phyloP scores from a whole-genome alignment of 1,140 invertebrate genomes.

The Camponotus vicinus region DNA sequence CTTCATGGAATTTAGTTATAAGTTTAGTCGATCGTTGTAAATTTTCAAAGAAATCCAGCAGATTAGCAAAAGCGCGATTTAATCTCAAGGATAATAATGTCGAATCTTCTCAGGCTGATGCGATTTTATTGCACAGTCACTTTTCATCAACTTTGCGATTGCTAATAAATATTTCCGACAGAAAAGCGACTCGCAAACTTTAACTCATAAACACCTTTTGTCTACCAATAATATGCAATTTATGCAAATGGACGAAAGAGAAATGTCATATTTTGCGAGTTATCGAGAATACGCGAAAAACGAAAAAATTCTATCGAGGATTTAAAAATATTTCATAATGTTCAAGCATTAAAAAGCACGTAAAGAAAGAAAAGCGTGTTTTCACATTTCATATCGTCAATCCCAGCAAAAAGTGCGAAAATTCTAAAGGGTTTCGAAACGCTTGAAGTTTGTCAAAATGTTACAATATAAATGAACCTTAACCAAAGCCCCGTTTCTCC shows the following conservation, averaged over 20 bases:
- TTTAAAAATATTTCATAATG: not conserved
- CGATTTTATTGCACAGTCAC: constrained; percentile 21
- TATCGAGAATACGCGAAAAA: not conserved
- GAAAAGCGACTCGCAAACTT: constrained; percentile 28
- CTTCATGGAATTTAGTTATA: not conserved
- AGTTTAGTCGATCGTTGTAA: not conserved
- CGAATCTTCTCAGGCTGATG: constrained; percentile 34
- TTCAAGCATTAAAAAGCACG: not conserved
- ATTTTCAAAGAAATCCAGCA: not conserved
- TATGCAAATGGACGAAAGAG: not conserved
- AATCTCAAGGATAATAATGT: constrained; percentile 42
- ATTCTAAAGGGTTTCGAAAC: not conserved
- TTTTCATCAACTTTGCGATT: constrained; percentile 18
- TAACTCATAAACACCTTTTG: constrained; percentile 27
- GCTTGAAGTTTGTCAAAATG: not conserved
- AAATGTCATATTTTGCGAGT: not conserved
- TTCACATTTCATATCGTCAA: not conserved
- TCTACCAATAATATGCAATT: constrained; percentile 22
- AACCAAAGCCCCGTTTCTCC: not conserved
- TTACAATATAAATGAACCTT: not conserved
- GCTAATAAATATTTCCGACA: constrained; percentile 51
- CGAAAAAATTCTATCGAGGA: not conserved
- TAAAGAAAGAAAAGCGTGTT: not conserved
- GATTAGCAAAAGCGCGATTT: constrained; percentile 42
- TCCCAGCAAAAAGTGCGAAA: not conserved